Conservation (phyloP, 2,888 invertebrate species). For the Dynastes grantii region DNA sequence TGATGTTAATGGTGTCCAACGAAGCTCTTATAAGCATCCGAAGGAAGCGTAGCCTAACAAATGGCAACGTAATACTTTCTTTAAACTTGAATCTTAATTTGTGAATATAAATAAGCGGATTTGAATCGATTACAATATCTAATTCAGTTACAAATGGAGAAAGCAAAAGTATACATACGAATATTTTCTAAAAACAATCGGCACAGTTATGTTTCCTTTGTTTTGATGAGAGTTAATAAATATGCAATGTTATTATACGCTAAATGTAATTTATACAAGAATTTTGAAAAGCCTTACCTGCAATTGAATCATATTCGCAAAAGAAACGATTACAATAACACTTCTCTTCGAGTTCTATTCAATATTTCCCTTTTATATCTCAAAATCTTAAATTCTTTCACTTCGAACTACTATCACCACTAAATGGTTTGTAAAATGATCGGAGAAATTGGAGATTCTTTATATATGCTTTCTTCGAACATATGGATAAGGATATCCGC, state of each 20-base stretch:
- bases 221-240: background rate
- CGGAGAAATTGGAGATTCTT: slow-evolving; percentile 65
- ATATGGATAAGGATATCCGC: background rate
- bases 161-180: slow-evolving; percentile 12
- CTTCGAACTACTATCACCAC: slow-evolving; percentile 29
- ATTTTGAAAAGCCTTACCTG: background rate
- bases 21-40: too few species aligned
- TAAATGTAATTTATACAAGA: background rate
- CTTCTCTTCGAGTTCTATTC: background rate
- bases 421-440: slow-evolving; percentile 28
- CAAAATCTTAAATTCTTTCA: background rate
- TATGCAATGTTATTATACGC: background rate
- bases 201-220: background rate
- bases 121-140: slow-evolving; percentile 14
- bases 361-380: background rate
- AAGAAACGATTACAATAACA: background rate
- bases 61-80: background rate
- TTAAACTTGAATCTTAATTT: background rate
- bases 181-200: background rate
- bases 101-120: background rate
- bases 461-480: slow-evolving; percentile 65
- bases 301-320: background rate
- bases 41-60: background rate
- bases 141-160: background rate
- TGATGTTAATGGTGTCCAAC: too few species aligned